A percentile compares a stretch with the other conserved stretches of the same genome.
Evolutionary conservation across 1,140 invertebrate genomes (phyloP).

Genomic region (Metaphire vulgaris): DNA sequence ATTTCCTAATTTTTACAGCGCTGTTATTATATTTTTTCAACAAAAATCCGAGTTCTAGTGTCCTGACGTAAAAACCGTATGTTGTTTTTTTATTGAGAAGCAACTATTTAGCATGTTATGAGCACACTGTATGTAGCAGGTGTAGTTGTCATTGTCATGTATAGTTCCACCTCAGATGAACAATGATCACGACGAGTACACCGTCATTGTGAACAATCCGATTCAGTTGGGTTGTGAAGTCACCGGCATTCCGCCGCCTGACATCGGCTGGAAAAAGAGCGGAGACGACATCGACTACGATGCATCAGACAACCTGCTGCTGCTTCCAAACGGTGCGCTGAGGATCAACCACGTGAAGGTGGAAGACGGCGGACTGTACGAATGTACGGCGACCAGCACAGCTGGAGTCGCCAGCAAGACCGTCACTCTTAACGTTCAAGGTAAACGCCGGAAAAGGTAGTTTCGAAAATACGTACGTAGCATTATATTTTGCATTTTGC

Average conservation of each 20-base stretch:
- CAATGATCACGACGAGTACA: constrained; percentile 25
- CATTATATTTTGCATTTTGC: too few species aligned
- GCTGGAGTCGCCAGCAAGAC: constrained; percentile 49
- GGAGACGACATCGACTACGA: constrained; percentile 17
- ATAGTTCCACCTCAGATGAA: constrained; percentile 24
- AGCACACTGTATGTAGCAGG: too few species aligned
- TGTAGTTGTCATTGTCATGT: constrained; percentile 2
- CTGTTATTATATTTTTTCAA: not conserved
- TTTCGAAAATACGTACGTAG: too few species aligned
- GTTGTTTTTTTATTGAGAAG: constrained; percentile 1
- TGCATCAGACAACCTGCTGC: constrained; percentile 4
- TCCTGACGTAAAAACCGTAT: not conserved
- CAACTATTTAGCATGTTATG: too few species aligned
- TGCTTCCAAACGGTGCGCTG: constrained; percentile 31
- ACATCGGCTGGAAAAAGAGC: constrained; percentile 46
- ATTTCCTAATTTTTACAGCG: not conserved
- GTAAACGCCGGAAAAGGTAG: too few species aligned
- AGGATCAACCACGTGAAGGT: constrained; percentile 33
- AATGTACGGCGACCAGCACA: constrained; percentile 53
- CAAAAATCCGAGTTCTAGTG: not conserved
- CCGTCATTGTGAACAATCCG: constrained; percentile 36
- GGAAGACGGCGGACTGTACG: constrained; percentile 53
- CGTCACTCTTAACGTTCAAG: constrained; percentile 47
- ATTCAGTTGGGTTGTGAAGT: constrained; percentile 45
- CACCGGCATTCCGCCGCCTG: constrained; percentile 45